A percentile compares a stretch with the other conserved stretches of the same genome.
phyloP scores from a whole-genome alignment of 2,797 vertebrate genomes.

The Coregonus ussuriensis region DNA sequence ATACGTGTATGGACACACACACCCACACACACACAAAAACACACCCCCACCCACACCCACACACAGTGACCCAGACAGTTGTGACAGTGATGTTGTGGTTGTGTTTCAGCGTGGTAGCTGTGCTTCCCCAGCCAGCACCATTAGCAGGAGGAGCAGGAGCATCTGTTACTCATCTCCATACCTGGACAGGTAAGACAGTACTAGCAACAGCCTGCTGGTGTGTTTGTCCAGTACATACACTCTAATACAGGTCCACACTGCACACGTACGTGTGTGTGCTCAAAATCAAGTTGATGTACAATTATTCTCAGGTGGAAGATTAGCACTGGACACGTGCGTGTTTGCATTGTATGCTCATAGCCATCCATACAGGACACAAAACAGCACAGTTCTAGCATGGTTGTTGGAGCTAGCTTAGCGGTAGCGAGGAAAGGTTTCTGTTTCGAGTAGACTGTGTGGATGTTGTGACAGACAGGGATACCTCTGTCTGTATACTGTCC shows the following conservation, averaged over 20 bases:
- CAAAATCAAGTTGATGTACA: no score
- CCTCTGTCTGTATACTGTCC: conserved; percentile 11
- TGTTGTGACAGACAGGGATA: neutral
- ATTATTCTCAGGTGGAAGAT: no score
- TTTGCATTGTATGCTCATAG: no score
- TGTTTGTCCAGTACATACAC: no score
- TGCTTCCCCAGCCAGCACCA: conserved; percentile 75
- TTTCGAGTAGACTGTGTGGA: neutral
- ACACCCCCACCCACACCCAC: neutral
- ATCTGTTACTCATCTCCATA: conserved; percentile 75
- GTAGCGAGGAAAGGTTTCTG: neutral
- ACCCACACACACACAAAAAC: neutral
- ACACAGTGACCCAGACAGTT: neutral
- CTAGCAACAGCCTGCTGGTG: no score
- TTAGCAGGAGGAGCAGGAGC: conserved; percentile 79
- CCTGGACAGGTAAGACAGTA: conserved; percentile 81
- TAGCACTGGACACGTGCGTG: no score
- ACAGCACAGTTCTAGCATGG: no score
- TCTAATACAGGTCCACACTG: no score
- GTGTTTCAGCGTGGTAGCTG: conserved; percentile 76
- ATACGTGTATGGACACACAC: no score
- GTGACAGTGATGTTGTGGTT: conserved; percentile 30
- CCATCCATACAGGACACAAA: no score
- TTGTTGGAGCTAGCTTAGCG: no score
- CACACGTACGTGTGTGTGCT: no score